phyloP scores from a whole-genome alignment of 2,888 invertebrate species.

The Nephrotoma guestfalica region DNA sequence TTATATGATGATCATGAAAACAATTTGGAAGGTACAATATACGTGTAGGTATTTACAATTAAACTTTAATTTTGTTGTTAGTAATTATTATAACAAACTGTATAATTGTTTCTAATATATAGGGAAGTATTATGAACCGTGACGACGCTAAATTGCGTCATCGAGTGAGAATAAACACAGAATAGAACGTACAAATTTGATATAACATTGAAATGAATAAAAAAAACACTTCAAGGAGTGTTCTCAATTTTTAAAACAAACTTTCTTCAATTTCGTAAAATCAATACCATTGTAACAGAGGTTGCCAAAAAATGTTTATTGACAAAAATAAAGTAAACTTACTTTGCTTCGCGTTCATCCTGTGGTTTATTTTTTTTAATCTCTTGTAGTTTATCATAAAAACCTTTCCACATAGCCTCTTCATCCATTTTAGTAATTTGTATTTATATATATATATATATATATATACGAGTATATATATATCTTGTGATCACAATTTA shows the following conservation, averaged over 20 bases:
- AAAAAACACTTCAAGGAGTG: background rate
- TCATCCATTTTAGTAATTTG: constrained; percentile 35
- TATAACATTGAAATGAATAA: background rate
- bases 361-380: constrained; percentile 43
- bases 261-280: background rate
- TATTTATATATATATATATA: too few relatives aligned
- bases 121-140: background rate
- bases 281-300: background rate
- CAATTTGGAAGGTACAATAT: background rate
- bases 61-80: background rate
- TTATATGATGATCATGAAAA: too few relatives aligned
- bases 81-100: background rate
- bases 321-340: constrained; percentile 19
- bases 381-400: constrained; percentile 51
- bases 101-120: background rate
- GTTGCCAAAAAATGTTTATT: background rate
- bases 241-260: background rate
- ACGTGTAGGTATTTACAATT: background rate
- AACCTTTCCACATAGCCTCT: constrained; percentile 64
- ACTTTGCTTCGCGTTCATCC: constrained; percentile 53
- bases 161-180: background rate
- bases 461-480: too few relatives aligned
- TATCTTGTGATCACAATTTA: background rate
- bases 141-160: background rate
- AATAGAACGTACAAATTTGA: background rate